Evolutionary conservation across 2,888 invertebrate species (phyloP), one percentile per base, ranked within the genome.

Genomic region (Bugula neritina): DNA sequence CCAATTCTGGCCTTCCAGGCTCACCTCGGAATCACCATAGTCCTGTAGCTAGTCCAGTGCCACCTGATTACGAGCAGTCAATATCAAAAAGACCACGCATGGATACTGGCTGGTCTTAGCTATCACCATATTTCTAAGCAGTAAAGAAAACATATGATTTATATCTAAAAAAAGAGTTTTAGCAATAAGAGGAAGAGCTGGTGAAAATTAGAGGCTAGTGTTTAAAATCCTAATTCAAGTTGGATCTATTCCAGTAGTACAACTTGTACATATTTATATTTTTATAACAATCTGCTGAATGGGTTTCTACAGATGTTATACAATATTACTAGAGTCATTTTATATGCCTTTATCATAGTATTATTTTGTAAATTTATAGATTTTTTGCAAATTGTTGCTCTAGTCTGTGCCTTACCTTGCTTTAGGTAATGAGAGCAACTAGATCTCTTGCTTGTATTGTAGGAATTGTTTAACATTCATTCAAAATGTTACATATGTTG

Each of bases 1-100:
- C 63, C n/a, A 55, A 55, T 31, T 63, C 63, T 5, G 63, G 63
- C 3, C 63, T 63, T 13, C 63, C 63, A 3, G 34, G 63, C 31
- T 63, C 63, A 13, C 63, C 63, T 13, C 63, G 31, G 31, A 63
- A 31, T 31, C 63, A 63, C 34, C 63, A 63, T 31, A 63, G 63
- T 31, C 63, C 63, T 13, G 63, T 63, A 34, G 25, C 63, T 2
- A 63, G 63, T 31, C 63, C 63, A 13, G 63, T 63, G n/a, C 63
- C 63, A 25, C 63, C 63, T 31, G 63, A 63, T 10, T 63, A 63
- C n/a, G 63, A 63, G 10, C 31, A 34, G 29, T 31, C 31, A 27
- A 63, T 63, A 63, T 63, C 63, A 29, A 63, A 63, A 31, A 63
- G 63, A 63, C 63, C 63, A 31, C 63, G 63, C 2, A 29, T 63